phyloP scores from a whole-genome alignment of 2,888 invertebrate genomes.

The Acrobasis repandana region DNA sequence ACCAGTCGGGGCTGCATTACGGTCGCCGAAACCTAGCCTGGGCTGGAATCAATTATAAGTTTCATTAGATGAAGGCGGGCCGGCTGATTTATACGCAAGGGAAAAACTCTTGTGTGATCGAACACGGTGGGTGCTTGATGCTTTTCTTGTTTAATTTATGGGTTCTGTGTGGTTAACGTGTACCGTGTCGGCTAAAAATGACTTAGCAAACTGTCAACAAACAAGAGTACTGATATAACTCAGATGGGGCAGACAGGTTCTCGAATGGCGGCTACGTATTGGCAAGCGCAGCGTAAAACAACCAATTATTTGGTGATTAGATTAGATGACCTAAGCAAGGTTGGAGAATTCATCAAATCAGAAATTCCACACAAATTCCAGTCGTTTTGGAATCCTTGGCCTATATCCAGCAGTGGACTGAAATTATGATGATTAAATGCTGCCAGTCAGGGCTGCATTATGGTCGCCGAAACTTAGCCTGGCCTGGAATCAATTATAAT shows the following conservation, averaged over 20 bases:
- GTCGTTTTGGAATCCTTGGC: too few relatives aligned
- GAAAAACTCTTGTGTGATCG: slow-evolving; percentile 31
- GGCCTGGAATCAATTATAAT: slow-evolving; percentile 47
- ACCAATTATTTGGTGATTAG: too few relatives aligned
- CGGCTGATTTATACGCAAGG: slow-evolving; percentile 45
- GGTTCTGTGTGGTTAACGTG: background rate
- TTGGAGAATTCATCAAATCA: too few relatives aligned
- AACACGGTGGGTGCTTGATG: background rate
- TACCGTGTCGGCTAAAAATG: too few relatives aligned
- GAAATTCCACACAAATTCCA: too few relatives aligned
- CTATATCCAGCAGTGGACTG: too few relatives aligned
- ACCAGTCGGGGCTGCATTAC: slow-evolving; percentile 20
- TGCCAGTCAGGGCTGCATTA: slow-evolving; percentile 19
- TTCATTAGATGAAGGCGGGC: slow-evolving; percentile 60
- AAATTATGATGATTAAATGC: too few relatives aligned
- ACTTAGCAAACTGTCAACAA: too few relatives aligned
- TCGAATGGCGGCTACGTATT: background rate
- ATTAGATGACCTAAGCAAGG: too few relatives aligned
- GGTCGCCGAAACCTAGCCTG: slow-evolving; percentile 17
- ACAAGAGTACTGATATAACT: too few relatives aligned
- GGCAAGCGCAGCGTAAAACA: too few relatives aligned
- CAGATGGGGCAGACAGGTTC: too few relatives aligned
- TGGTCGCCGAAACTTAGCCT: slow-evolving; percentile 14
- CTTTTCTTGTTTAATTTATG: background rate
- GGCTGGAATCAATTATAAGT: slow-evolving; percentile 49